Evolutionary conservation across 2,797 vertebrate genomes (phyloP).

Genomic region (Pristis pectinata): DNA sequence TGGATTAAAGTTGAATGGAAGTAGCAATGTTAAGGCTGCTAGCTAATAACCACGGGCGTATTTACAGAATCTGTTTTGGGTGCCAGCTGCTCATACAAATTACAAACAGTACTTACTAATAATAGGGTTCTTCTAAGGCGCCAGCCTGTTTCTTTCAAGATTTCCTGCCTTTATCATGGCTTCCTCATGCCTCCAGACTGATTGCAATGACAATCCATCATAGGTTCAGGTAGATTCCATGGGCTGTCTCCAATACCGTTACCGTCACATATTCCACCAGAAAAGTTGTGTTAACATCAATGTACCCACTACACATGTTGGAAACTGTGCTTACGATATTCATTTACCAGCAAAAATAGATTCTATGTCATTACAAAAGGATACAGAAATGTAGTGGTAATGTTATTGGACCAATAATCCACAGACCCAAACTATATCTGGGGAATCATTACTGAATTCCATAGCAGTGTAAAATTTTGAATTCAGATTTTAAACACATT

Average conservation of each 20-base stretch:
- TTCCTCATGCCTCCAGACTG: neutral
- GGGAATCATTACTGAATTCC: neutral
- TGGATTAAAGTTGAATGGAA: constrained; percentile 25
- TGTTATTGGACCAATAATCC: neutral
- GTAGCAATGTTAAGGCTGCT: neutral
- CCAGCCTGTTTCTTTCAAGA: neutral
- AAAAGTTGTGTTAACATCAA: no score
- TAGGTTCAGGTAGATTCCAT: neutral
- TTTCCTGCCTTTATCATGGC: neutral
- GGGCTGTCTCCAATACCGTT: no score
- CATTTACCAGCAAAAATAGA: neutral
- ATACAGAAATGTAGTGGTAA: neutral
- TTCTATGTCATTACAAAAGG: neutral
- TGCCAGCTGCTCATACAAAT: neutral
- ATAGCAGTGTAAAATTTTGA: neutral
- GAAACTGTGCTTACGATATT: neutral
- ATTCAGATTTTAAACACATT: neutral
- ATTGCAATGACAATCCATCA: neutral
- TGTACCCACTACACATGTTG: neutral
- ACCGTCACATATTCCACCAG: neutral
- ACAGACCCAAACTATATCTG: neutral
- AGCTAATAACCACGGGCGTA: neutral
- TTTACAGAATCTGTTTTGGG: constrained; percentile 4
- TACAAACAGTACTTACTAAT: neutral
- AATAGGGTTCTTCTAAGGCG: neutral